Percentiles rank a stretch among this genome's conserved stretches.
These are phyloP conservation scores for Micropoecilia bifurca DNA, from an alignment of 2,797 vertebrate genomes.

Conservation along the genomic window DNA sequence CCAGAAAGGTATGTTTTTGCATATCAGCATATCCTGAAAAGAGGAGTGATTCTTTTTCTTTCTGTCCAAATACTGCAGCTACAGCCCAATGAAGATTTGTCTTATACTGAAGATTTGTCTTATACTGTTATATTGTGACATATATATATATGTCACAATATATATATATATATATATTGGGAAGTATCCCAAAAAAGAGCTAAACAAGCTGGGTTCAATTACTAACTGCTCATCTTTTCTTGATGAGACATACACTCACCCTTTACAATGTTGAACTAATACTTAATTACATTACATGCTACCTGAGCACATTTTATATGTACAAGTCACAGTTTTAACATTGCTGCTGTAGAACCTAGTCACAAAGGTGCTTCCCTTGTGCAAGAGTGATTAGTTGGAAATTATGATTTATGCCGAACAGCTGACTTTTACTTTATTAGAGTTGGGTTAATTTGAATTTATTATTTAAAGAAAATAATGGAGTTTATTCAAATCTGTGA, in stretches of 20 bases:
- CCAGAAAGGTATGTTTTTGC: constrained; percentile 69
- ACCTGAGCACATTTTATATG: background rate
- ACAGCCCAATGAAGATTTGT: background rate
- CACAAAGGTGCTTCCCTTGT: background rate
- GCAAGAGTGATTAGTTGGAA: background rate
- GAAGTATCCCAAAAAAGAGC: too few species aligned
- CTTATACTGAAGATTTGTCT: background rate
- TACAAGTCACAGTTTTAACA: background rate
- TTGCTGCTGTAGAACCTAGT: background rate
- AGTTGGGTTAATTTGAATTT: background rate
- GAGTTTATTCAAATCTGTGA: background rate
- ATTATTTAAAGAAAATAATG: background rate
- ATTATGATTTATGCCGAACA: background rate
- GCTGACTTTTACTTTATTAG: background rate
- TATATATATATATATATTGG: background rate
- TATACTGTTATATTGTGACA: too few species aligned
- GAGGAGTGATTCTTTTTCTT: background rate
- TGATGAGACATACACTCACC: background rate
- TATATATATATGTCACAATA: background rate
- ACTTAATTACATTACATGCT: background rate
- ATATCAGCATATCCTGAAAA: constrained; percentile 4
- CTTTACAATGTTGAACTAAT: background rate
- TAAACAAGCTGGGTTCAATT: background rate
- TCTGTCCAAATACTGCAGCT: background rate
- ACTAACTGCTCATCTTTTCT: background rate